Base-by-base conservation (phyloP, 2,797 vertebrate species). In the Onychomys torridus region DNA sequence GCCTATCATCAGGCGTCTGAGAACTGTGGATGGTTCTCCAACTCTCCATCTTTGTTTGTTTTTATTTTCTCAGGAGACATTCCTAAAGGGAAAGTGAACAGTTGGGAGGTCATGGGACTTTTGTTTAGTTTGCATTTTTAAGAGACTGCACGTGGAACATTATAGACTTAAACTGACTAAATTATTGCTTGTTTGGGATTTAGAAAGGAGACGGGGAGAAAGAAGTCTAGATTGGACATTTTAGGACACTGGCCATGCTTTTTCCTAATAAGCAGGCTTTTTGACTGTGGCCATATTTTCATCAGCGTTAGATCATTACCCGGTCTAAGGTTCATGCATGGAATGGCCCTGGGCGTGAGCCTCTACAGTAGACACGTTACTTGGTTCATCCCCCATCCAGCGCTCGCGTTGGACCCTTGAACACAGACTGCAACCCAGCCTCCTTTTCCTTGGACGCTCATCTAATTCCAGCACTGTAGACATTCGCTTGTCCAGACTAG, bases 181-280 rank as follows among this genome's bases (percentile, higher is more conserved):
- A 46, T 43, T 77, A 57, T 90, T 89, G 59, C 55, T 92, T 25
- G 52, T 77, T 95, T 94, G 21, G 37, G 52, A 69, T 91, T 95
- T 90, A 86, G 83, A 85, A 89, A 86, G 14, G 19, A 46, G 5
- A 17, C 55, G 7, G 32, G 61, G 75, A 90, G 52, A 86, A 75
- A 91, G 12, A 96, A 61, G 10, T 75, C 63, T 89, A 12, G 46
- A 25, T 1, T 52, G 13, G 40, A 21, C 27, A 77, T 49, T 78
- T 90, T 6, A 21, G n/a, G 52, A 87, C 29, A 55, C 63, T 29
- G 16, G 11, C 9, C 65, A 29, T 75, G 55, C 14, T 82, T 61
- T 43, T n/a, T 82, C 23, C 91, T 75, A 77, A 94, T 67, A 87
- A 96, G 34, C 14, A 87, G 63, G 6, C 37, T 16, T 34, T 95